These are phyloP conservation scores for Psammodynastes pulverulentus DNA, from an alignment of 2,113 vertebrate species.

Conservation along the genomic window DNA sequence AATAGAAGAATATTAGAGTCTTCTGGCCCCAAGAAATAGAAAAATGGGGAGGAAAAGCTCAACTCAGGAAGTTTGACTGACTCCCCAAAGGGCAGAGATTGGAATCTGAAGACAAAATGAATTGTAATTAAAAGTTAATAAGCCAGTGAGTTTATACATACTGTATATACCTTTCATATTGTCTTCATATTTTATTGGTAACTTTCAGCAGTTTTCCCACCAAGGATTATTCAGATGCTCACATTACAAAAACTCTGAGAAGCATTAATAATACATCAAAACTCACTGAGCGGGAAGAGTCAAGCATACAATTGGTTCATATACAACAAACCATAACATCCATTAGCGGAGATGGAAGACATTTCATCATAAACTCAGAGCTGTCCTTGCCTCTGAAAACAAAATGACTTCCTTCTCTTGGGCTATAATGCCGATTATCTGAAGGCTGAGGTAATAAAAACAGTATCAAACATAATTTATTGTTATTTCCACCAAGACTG, in stretches of 20 bases:
- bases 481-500: background rate
- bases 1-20: background rate
- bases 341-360: background rate
- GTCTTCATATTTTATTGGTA: background rate
- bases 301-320: background rate
- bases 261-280: slow-evolving; percentile 25
- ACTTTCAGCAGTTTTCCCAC: background rate
- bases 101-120: background rate
- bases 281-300: background rate
- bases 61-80: background rate
- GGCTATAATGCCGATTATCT: background rate
- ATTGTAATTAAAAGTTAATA: slow-evolving; percentile 9
- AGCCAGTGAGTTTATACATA: background rate
- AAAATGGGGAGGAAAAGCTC: background rate
- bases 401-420: background rate
- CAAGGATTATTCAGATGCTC: background rate
- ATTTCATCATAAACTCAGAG: background rate
- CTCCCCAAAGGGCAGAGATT: background rate
- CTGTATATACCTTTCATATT: background rate
- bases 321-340: background rate
- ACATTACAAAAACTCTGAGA: background rate
- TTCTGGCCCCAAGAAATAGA: background rate
- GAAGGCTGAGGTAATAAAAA: background rate
- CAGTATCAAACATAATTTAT: background rate
- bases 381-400: background rate